A percentile compares a stretch with the other conserved stretches of the same genome.
phyloP scores from a whole-genome alignment of 2,888 invertebrate species.

The Pocota personata region DNA sequence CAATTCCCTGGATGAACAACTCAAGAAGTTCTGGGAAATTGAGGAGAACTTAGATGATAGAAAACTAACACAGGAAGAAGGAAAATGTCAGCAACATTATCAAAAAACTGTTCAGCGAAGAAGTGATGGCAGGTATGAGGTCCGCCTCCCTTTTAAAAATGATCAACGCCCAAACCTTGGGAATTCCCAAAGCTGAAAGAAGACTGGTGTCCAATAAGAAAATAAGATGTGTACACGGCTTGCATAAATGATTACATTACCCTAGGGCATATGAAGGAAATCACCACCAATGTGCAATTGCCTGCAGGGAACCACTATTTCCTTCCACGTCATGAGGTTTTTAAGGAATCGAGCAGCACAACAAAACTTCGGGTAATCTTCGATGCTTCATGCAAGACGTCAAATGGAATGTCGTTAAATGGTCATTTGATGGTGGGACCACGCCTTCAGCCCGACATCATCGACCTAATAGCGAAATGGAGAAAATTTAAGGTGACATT shows the following conservation, averaged over 20 bases:
- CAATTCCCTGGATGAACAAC: neutral
- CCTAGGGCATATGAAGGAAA: neutral
- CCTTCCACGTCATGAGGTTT: neutral
- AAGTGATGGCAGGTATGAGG: slow-evolving; percentile 12
- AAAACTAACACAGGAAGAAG: neutral
- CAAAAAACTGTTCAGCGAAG: neutral
- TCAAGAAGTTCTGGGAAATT: slow-evolving; percentile 19
- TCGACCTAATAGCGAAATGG: too few species aligned
- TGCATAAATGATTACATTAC: neutral
- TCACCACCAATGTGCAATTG: neutral
- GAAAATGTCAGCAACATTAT: slow-evolving; percentile 1
- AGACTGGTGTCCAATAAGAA: neutral
- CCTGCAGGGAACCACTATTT: neutral
- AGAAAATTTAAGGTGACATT: too few species aligned
- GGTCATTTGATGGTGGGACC: too few species aligned
- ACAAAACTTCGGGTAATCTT: neutral
- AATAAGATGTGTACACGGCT: neutral
- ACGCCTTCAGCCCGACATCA: too few species aligned
- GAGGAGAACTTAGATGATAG: neutral
- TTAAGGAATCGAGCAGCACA: neutral
- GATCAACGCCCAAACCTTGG: neutral
- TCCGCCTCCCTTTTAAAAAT: slow-evolving; percentile 19
- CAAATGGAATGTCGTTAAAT: neutral
- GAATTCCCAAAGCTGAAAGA: neutral
- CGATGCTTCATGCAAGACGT: neutral